Base-by-base conservation (phyloP, 1,140 invertebrate species). In the Maconellicoccus hirsutus region DNA sequence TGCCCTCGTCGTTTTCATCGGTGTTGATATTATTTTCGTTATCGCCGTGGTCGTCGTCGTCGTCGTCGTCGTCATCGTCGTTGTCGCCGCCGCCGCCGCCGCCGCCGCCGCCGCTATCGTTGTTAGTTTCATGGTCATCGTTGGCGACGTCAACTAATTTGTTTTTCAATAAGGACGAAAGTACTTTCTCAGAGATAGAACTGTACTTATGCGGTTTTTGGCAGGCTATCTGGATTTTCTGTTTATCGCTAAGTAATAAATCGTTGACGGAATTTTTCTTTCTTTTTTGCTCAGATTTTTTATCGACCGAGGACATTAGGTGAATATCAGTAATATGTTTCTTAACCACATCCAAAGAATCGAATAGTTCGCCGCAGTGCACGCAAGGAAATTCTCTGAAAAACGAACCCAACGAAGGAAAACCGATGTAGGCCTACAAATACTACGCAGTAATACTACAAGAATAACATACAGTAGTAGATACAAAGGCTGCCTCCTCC, bases 181-280 rank as follows among this genome's bases (percentile, higher is more conserved):
- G 61, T 10, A 66, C 61, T 22, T 66, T 66, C 19, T 66, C 61
- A 2, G 61, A 66, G 25, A 66, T 66, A 4, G 61, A 66, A 25
- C 61, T 66, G 22, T 66, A 66, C 25, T 66, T 66, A 66, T 66
- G 21, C 19, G 61, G 61, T 23, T 66, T 26, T 16, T 66, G 61
- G 10, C 25, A 10, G 21, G 61, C 61, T 1, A 66, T 23, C 22
- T 16, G 21, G 1, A 66, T 66, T 25, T 66, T 66, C 22, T 66
- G 10, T 66, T 66, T 66, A 23, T 66, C 61, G 22, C 22, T 66
- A 1, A 66, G 25, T 26, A 66, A 16, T 22, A 66, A 66, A 16
- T 66, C 61, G 61, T 26, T 25, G 21, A 2, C 22, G 61, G 25
- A 23, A 25, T 66, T 66, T 66, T 66, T 66, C 16, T 26, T 23